A percentile compares a stretch with the other conserved stretches of the same genome.
Conservation (phyloP, 2,888 invertebrate genomes). For the Conistra vaccinii region DNA sequence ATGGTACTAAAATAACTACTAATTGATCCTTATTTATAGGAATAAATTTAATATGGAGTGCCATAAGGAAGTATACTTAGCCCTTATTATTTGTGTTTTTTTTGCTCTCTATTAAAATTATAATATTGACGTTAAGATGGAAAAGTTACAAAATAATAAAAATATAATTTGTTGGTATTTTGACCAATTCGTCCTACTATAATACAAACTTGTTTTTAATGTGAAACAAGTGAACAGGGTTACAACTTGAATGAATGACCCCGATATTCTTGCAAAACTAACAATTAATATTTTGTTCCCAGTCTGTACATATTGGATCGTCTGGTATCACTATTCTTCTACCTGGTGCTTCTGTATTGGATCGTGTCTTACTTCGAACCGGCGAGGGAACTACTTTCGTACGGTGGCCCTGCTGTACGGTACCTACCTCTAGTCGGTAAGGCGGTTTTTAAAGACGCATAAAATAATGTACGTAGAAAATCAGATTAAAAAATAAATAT, state of each 20-base stretch:
- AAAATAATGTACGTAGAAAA: background rate
- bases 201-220: background rate
- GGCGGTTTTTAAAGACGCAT: constrained; percentile 77
- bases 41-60: constrained; percentile 2
- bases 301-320: constrained; percentile 90
- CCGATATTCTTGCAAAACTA: background rate
- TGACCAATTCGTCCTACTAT: background rate
- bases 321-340: constrained; percentile 86
- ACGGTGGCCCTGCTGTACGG: constrained; percentile 80
- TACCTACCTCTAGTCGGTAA: constrained; percentile 84
- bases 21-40: background rate
- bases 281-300: constrained; percentile 70
- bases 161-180: background rate
- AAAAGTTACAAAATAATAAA: background rate
- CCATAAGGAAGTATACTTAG: constrained; percentile 23
- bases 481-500: background rate
- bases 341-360: constrained; percentile 85
- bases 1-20: background rate
- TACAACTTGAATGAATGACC: background rate
- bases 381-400: constrained; percentile 74
- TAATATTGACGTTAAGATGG: background rate
- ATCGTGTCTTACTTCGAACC: constrained; percentile 80
- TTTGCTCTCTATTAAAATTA: background rate
- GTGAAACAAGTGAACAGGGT: background rate
- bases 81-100: background rate